These are phyloP conservation scores for Prosapia bicincta DNA, from an alignment of 2,888 invertebrate genomes.

Conservation along the genomic window DNA sequence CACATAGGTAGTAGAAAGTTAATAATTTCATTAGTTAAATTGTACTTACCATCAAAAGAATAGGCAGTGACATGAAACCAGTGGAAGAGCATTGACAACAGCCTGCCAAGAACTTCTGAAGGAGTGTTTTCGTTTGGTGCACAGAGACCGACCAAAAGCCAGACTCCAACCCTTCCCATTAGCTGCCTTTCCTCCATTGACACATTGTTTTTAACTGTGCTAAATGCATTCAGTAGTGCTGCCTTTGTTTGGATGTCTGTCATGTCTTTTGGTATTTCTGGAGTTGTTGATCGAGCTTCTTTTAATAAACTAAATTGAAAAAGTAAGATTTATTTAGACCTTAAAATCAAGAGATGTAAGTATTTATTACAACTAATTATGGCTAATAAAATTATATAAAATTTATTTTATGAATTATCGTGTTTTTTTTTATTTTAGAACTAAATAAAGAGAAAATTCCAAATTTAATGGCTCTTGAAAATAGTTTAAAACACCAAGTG, in stretches of 20 bases:
- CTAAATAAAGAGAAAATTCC: no score
- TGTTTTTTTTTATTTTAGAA: no score
- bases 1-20: no score
- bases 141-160: constrained; percentile 93
- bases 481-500: no score
- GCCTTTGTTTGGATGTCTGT: constrained; percentile 46
- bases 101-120: constrained; percentile 59
- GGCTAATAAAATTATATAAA: no score
- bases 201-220: constrained; percentile 31
- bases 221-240: constrained; percentile 38
- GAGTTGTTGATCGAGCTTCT: constrained; percentile 73
- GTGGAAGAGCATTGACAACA: constrained; percentile 95
- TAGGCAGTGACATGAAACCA: constrained; percentile 99
- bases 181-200: constrained; percentile 76
- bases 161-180: constrained; percentile 92
- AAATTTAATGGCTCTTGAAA: no score
- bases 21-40: no score
- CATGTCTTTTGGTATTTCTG: constrained; percentile 48
- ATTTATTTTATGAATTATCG: no score
- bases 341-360: no score
- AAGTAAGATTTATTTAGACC: no score
- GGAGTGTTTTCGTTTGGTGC: constrained; percentile 59
- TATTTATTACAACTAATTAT: no score
- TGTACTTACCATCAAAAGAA: constrained; percentile 84
- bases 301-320: constrained; percentile 76